These are phyloP conservation scores for Esox lucius DNA, from an alignment of 2,797 vertebrate genomes.

Conservation along the genomic window DNA sequence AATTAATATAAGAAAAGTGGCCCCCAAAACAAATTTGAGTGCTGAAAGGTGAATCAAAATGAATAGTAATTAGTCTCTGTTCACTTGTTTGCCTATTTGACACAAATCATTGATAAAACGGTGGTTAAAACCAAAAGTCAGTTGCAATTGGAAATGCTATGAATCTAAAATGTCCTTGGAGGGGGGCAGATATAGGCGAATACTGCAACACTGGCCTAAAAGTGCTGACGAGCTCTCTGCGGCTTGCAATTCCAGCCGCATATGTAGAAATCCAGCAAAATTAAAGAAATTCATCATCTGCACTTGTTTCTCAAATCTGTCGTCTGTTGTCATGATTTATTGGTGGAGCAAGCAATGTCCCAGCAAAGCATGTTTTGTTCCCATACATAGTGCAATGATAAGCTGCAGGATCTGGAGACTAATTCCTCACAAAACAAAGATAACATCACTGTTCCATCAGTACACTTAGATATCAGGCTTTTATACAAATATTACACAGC, in stretches of 20 bases:
- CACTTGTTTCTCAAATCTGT: conserved; percentile 49
- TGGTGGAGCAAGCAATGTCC: conserved; percentile 28
- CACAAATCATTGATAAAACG: conserved; percentile 28
- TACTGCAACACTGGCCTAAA: conserved; percentile 13
- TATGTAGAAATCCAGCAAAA: conserved; percentile 43
- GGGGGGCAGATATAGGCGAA: conserved; percentile 13
- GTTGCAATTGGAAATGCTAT: conserved; percentile 33
- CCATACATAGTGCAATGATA: background rate
- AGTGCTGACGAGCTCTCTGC: conserved; percentile 31
- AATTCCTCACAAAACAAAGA: background rate
- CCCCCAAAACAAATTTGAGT: conserved; percentile 1
- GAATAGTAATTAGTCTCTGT: conserved; percentile 30
- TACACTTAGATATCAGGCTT: background rate
- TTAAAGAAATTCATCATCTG: conserved; percentile 52
- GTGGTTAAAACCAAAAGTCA: conserved; percentile 22
- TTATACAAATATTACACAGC: background rate
- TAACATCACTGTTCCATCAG: background rate
- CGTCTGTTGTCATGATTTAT: conserved; percentile 46
- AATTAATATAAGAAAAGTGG: conserved; percentile 1
- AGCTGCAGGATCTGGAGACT: background rate
- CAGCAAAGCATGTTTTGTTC: conserved; percentile 43
- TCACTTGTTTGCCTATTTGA: conserved; percentile 37
- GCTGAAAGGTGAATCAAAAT: conserved; percentile 17
- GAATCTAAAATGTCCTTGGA: conserved; percentile 22
- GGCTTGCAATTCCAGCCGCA: conserved; percentile 20